Evolutionary conservation across 2,113 vertebrate species (phyloP).

Genomic region (Procavia capensis): DNA sequence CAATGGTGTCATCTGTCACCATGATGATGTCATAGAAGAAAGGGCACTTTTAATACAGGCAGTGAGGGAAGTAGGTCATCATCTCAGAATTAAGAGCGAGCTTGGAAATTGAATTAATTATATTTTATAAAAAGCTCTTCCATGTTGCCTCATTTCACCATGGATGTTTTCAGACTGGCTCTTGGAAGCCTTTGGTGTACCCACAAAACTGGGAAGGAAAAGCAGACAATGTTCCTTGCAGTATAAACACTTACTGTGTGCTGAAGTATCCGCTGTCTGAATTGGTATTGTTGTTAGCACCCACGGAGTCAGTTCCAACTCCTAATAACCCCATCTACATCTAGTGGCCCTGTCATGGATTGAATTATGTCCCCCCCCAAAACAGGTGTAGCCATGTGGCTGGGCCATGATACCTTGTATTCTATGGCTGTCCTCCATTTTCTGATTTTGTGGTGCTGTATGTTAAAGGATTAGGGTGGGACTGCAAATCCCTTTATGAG

Average conservation of each 20-base stretch:
- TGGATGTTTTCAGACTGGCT: not conserved
- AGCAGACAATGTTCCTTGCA: not conserved
- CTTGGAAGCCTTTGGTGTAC: not conserved
- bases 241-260: not conserved
- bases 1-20: not conserved
- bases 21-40: not conserved
- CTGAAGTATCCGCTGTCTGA: not conserved
- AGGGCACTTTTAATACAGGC: not conserved
- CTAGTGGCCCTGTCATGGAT: too few relatives aligned
- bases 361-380: too few relatives aligned
- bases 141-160: not conserved
- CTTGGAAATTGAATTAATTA: not conserved
- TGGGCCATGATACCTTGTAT: too few relatives aligned
- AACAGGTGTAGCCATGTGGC: too few relatives aligned
- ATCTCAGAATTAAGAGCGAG: not conserved
- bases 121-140: not conserved
- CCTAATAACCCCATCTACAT: too few relatives aligned
- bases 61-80: not conserved
- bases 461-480: too few relatives aligned
- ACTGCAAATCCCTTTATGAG: too few relatives aligned
- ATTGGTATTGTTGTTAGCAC: too few relatives aligned
- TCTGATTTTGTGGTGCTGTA: too few relatives aligned
- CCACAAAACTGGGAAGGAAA: not conserved
- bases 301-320: too few relatives aligned
- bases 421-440: too few relatives aligned